Evolutionary conservation across 2,797 vertebrate species (phyloP), one percentile per base, ranked within the genome.

Genomic region (Malacoraja senta): DNA sequence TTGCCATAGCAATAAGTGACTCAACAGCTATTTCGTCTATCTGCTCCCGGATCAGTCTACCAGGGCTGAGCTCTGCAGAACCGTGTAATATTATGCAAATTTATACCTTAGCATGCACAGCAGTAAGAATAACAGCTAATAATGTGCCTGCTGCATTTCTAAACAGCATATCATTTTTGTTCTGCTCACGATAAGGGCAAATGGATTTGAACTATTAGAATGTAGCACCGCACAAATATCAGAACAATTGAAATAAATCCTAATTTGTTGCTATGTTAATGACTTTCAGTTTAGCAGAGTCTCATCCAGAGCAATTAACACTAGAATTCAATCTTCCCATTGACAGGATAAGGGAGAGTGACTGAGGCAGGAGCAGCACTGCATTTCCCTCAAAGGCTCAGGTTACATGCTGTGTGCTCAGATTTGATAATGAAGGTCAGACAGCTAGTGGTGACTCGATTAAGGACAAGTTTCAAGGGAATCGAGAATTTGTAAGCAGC

Each of bases 21-120:
- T 76, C 68, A 76, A 92, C 71, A 44, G 90, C 71, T 71, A 58
- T 92, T 32, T 76, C 71, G 24, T 29, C 44, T 72, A 92, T 92
- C 90, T 92, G 90, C 38, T 8, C 2, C 44, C 1, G 26, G 71
- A 92, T 92, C 90, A 76, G 71, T 12, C 90, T 76, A 38, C 38
- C 1, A 76, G 26, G 35, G 71, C 38, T 76, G 71, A 92, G 35
- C 38, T 72, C 90, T 76, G 72, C 90, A 74, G 68, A 76, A 76
- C 35, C 38, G 13, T 92, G 71, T 74, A 92, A 92, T 92, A 15
- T 92, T 76, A 92, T 92, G 90, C 90, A 92, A 92, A 92, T 92
- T 92, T 92, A 92, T 92, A 92, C 90, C 71, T 92, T 58, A 92
- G 26, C 38, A 12, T 15, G 90, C 90, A 76, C 71, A 72, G 44